A percentile compares a stretch with the other conserved stretches of the same genome.
phyloP scores from a whole-genome alignment of 1,140 invertebrate species.

The Scylla paramamosain region DNA sequence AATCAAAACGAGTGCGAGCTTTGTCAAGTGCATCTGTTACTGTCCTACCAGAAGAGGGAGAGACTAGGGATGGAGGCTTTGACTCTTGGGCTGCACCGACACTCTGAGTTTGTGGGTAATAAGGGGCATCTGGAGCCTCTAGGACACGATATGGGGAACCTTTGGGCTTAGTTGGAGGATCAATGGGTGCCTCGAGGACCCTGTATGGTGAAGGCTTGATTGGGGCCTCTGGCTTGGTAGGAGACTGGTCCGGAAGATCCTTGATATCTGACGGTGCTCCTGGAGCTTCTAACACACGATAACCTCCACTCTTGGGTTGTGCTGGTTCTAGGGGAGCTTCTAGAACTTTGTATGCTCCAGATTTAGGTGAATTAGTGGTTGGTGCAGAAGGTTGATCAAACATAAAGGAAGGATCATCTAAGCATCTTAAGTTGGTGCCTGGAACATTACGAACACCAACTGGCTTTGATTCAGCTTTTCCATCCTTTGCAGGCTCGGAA shows the following conservation, averaged over 20 bases:
- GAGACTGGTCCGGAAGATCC: constrained; percentile 75
- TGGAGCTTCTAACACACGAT: constrained; percentile 77
- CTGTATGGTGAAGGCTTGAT: constrained; percentile 78
- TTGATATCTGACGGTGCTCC: constrained; percentile 77
- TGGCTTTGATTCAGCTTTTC: constrained; percentile 73
- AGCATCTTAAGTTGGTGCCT: constrained; percentile 82
- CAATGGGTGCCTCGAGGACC: constrained; percentile 81
- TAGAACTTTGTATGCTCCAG: constrained; percentile 75
- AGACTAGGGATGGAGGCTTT: constrained; percentile 78
- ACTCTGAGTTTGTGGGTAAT: constrained; percentile 76
- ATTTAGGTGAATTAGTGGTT: constrained; percentile 68
- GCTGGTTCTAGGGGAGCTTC: constrained; percentile 76
- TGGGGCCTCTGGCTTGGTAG: constrained; percentile 72
- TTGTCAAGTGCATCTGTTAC: constrained; percentile 90
- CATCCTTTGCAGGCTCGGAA: constrained; percentile 79
- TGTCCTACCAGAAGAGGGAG: constrained; percentile 82
- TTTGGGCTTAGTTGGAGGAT: constrained; percentile 76
- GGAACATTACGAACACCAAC: constrained; percentile 80
- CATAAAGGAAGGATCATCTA: constrained; percentile 83
- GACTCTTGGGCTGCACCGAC: constrained; percentile 70
- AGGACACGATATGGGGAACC: constrained; percentile 79
- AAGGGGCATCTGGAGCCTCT: constrained; percentile 77
- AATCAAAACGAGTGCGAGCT: constrained; percentile 90
- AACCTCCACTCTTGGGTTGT: constrained; percentile 73
- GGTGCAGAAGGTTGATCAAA: constrained; percentile 79